A percentile compares a stretch with the other conserved stretches of the same genome.
Conservation (phyloP, 2,113 vertebrate species). For the Amia ocellicauda region DNA sequence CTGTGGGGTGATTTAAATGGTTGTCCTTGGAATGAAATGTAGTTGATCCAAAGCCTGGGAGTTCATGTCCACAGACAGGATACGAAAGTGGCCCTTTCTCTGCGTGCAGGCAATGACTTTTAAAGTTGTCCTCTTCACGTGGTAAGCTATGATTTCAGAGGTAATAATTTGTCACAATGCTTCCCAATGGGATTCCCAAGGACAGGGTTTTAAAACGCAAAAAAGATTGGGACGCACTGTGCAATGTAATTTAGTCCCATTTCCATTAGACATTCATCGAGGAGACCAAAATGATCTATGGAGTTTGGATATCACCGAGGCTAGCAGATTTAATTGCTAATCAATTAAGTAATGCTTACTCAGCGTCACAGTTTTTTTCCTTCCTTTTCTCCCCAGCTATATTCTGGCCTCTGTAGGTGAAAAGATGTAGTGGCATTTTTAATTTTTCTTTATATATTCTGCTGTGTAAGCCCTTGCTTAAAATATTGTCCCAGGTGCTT, state of each 20-base stretch:
- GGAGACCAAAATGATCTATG: constrained; percentile 1
- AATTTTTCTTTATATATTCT: no score
- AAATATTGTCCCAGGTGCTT: no score
- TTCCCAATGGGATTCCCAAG: not conserved
- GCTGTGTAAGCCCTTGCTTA: no score
- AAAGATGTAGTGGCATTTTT: not conserved
- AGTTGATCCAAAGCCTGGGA: no score
- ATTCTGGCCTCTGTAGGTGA: constrained; percentile 21
- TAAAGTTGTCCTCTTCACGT: not conserved
- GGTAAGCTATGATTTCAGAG: not conserved
- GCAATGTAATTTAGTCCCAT: not conserved
- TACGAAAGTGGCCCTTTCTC: not conserved
- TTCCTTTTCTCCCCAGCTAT: constrained; percentile 14
- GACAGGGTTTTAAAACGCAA: not conserved
- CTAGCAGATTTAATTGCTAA: constrained; percentile 26
- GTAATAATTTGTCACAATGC: constrained; percentile 8
- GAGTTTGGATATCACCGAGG: constrained; percentile 9
- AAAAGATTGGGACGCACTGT: not conserved
- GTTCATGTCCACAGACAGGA: no score
- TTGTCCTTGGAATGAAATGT: no score
- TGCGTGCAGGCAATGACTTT: not conserved
- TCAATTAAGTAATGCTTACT: constrained; percentile 23
- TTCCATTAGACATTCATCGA: not conserved
- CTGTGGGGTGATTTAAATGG: no score
- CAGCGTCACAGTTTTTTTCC: constrained; percentile 14